A percentile compares a stretch with the other conserved stretches of the same genome.
These are phyloP conservation scores for Salminus brasiliensis DNA, from an alignment of 2,113 vertebrate species.

Conservation along the genomic window DNA sequence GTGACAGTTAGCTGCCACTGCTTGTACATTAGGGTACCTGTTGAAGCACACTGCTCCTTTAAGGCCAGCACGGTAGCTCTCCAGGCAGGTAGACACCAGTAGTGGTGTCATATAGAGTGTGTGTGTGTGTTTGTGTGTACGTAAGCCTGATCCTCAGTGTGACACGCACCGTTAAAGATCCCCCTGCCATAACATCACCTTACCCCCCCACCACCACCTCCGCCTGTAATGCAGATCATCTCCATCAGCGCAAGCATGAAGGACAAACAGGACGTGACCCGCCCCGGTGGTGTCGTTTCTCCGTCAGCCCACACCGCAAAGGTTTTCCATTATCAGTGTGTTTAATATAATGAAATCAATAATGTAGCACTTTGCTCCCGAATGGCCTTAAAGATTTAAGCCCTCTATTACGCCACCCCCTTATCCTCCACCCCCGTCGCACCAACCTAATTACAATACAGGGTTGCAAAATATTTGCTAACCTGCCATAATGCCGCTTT, in stretches of 20 bases:
- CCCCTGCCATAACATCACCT: constrained; percentile 63
- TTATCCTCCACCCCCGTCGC: constrained; percentile 50
- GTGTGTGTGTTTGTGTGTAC: not conserved
- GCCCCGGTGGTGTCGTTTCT: constrained; percentile 32
- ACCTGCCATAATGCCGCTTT: constrained; percentile 49
- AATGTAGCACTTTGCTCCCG: constrained; percentile 56
- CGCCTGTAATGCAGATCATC: constrained; percentile 61
- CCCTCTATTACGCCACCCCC: constrained; percentile 35
- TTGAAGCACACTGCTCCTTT: too few relatives aligned
- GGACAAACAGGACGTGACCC: constrained; percentile 55
- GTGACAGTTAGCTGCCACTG: too few relatives aligned
- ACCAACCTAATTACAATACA: constrained; percentile 57
- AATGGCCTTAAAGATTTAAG: constrained; percentile 66
- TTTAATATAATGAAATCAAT: constrained; percentile 70
- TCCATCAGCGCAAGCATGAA: constrained; percentile 29
- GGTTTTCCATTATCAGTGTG: constrained; percentile 62
- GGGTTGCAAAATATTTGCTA: constrained; percentile 55
- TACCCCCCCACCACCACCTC: too few relatives aligned
- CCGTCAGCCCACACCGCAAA: constrained; percentile 46
- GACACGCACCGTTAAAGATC: constrained; percentile 54
- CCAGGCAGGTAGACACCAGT: too few relatives aligned
- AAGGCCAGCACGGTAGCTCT: too few relatives aligned
- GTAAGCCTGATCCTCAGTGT: constrained; percentile 15
- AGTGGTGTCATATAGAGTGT: too few relatives aligned
- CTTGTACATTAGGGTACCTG: too few relatives aligned